These are phyloP conservation scores for Ursus arctos DNA, from an alignment of 2,113 vertebrate species.

Conservation along the genomic window DNA sequence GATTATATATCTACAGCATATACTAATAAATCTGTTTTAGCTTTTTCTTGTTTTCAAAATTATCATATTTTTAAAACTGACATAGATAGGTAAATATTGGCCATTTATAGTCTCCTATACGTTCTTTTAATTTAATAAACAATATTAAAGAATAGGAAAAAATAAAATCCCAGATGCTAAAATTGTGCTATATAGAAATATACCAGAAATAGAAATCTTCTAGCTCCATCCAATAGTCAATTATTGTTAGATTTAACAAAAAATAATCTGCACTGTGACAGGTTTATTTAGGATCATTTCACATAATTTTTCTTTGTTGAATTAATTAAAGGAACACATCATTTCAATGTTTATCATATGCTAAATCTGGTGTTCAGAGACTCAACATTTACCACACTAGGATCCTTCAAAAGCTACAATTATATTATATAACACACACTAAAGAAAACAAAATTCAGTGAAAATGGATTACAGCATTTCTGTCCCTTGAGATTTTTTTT, in stretches of 20 bases:
- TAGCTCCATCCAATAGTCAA: background rate
- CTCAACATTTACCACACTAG: background rate
- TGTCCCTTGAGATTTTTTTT: background rate
- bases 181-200: background rate
- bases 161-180: conserved; percentile 35
- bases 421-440: background rate
- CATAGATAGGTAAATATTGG: background rate
- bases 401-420: background rate
- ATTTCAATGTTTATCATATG: conserved; percentile 21
- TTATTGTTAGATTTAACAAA: background rate
- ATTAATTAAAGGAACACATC: conserved; percentile 26
- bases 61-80: background rate
- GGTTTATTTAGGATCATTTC: conserved; percentile 28
- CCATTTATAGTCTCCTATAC: background rate
- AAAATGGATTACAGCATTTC: background rate
- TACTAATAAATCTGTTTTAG: background rate
- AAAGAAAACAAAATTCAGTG: background rate
- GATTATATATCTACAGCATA: background rate
- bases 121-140: background rate
- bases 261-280: background rate
- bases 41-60: background rate
- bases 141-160: background rate
- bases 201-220: background rate
- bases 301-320: background rate
- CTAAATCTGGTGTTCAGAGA: conserved; percentile 10